These are phyloP conservation scores for Aselliscus stoliczkanus DNA, from an alignment of 2,797 vertebrate genomes.

Conservation along the genomic window DNA sequence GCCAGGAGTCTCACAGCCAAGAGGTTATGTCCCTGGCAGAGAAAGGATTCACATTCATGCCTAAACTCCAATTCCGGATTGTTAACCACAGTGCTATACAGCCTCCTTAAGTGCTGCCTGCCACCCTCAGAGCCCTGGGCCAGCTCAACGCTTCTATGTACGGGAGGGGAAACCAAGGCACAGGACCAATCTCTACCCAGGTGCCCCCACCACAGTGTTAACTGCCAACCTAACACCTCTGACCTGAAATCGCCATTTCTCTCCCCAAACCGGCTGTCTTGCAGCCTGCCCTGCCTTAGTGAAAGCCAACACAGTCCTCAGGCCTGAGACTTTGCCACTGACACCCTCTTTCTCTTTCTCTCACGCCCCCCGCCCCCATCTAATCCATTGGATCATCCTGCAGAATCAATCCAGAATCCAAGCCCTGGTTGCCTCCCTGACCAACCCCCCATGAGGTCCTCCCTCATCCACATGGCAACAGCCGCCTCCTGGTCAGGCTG, in stretches of 20 bases:
- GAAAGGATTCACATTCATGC: neutral
- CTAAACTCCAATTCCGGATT: neutral
- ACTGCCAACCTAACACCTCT: neutral
- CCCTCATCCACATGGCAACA: neutral
- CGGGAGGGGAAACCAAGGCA: neutral
- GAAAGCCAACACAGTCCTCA: neutral
- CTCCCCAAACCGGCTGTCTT: neutral
- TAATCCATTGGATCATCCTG: neutral
- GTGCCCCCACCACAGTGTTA: rapidly evolving
- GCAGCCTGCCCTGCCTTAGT: neutral
- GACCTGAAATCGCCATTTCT: neutral
- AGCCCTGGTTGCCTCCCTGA: neutral
- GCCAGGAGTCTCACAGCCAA: neutral
- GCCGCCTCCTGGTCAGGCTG: neutral
- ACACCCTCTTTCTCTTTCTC: neutral
- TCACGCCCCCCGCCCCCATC: neutral
- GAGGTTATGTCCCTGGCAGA: neutral
- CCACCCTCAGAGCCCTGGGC: neutral
- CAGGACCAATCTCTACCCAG: neutral
- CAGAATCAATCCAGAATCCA: neutral
- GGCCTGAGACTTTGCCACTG: neutral
- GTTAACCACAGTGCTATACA: neutral
- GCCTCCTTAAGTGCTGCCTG: neutral
- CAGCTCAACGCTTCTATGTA: neutral
- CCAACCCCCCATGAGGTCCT: neutral